Evolutionary conservation across 1,140 invertebrate genomes (phyloP), one percentile per base, ranked within the genome.

Genomic region (Oedothorax gibbosus): DNA sequence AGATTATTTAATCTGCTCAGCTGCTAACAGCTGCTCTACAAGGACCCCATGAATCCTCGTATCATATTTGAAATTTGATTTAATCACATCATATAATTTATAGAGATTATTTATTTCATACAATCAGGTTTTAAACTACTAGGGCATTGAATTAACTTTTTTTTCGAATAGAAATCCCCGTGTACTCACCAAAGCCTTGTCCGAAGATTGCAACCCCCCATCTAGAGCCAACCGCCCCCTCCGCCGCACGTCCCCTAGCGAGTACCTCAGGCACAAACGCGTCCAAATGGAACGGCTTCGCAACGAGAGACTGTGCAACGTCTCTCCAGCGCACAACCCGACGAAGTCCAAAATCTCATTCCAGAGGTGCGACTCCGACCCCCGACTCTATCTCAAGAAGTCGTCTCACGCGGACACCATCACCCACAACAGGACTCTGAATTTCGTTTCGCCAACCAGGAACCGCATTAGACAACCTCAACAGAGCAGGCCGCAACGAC

Each of bases 221-320:
- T 82, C 79, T 21, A 82, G 56, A 69, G 14, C 56, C 14, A 69
- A 50, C 80, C 68, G 79, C 21, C 80, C 80, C 10, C 7, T 73
- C 14, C 68, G 80, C 18, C 81, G 81, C 60, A 75, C 71, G 7
- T 83, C 81, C 20, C 81, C 81, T 10, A 72, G 81, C 21, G 81
- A 83, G n/a, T 83, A 83, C 51, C 81, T 83, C 12, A 69, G 81
- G 3, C 71, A 83, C 71, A 83, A 83, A 21, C 20, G 81, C 5
- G n/a, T 60, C 11, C 81, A 83, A 18, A 83, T 83, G 81, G 71
- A 83, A 35, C 64, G 68, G 9, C 71, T 83, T 9, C 49, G 81
- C 6, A 72, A 64, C 6, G 79, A 82, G 49, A 72, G 79, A 53
- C 35, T 18, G 0, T 12, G 49, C 53, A 57, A 51, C 1, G 35